Evolutionary conservation across 2,888 invertebrate genomes (phyloP), one percentile per base, ranked within the genome.

Genomic region (Xestia rhomboidea): DNA sequence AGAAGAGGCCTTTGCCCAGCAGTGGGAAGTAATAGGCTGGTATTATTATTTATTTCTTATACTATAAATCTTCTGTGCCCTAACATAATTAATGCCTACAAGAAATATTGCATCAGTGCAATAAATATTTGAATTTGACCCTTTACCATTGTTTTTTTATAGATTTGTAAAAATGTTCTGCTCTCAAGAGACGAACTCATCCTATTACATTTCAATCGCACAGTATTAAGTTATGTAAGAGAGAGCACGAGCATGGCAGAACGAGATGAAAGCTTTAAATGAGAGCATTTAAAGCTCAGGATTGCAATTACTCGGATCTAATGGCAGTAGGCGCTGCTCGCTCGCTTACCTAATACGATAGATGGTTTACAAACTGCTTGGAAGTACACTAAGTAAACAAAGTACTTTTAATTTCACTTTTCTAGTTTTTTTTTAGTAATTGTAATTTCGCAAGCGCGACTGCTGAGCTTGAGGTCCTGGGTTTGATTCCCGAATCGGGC

Each of bases 291-390:
- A n/a, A 57, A 76, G n/a, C 15, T 46, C 21, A 60, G 76, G 38
- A 76, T 67, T 76, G 76, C 67, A 60, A 67, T 76, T 76, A 76
- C 49, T 67, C 41, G 60, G 24, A n/a, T 34, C 38, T 76, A 76
- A 60, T 76, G 41, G 41, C 76, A n/a, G 30, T 41, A 75, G 66
- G 54, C 54, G 24, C 27, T 54, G 27, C 24, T 46, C 44, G 51
- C 24, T 54, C n/a, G 49, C 30, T 57, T 38, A n/a, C 41, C 10
- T 27, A 46, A 75, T 54, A 75, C 27, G 46, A 57, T 38, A 30
- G 46, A 76, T 57, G 54, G 54, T 57, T 27, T 64, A 49, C 38
- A 73, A 73, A 73, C 38, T 27, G 73, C 13, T 60, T 8, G 5
- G 5, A 41, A 64, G 64, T 74, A 24, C 4, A 13, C 7, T 41